Conservation (phyloP, 2,113 vertebrate genomes). For the Spea multiplicata region DNA sequence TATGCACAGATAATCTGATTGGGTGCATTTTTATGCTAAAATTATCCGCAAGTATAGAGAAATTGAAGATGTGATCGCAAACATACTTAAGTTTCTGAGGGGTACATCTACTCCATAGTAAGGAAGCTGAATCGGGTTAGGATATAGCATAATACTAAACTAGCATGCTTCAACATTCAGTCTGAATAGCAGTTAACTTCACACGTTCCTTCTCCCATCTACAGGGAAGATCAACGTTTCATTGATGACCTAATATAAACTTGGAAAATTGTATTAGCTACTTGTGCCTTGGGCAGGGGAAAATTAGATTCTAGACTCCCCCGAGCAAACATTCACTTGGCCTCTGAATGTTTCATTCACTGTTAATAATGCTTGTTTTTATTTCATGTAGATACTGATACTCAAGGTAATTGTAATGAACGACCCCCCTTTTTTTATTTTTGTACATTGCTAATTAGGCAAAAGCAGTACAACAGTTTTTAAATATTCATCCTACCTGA, state of each 20-base stretch:
- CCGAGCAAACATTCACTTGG: neutral
- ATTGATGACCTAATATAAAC: slow-evolving; percentile 7
- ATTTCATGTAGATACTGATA: neutral
- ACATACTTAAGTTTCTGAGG: too few species aligned
- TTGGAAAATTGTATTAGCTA: slow-evolving; percentile 1
- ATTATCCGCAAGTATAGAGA: too few species aligned
- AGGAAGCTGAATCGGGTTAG: too few species aligned
- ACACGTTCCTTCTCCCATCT: neutral
- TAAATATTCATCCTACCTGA: too few species aligned
- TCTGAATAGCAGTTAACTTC: neutral
- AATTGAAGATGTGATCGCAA: too few species aligned
- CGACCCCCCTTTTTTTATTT: too few species aligned
- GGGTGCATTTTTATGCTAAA: too few species aligned
- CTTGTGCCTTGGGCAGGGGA: slow-evolving; percentile 6
- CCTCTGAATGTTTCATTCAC: neutral
- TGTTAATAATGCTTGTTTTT: slow-evolving; percentile 10
- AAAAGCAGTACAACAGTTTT: too few species aligned
- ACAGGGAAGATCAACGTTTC: neutral
- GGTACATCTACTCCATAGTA: too few species aligned
- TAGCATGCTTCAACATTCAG: neutral
- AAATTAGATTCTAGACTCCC: slow-evolving; percentile 20
- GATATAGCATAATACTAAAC: neutral
- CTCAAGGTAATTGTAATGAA: too few species aligned
- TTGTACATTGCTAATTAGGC: too few species aligned
- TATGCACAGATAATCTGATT: too few species aligned